Conservation (phyloP, 1,140 invertebrate genomes). For the Drosophila fuyamai region DNA sequence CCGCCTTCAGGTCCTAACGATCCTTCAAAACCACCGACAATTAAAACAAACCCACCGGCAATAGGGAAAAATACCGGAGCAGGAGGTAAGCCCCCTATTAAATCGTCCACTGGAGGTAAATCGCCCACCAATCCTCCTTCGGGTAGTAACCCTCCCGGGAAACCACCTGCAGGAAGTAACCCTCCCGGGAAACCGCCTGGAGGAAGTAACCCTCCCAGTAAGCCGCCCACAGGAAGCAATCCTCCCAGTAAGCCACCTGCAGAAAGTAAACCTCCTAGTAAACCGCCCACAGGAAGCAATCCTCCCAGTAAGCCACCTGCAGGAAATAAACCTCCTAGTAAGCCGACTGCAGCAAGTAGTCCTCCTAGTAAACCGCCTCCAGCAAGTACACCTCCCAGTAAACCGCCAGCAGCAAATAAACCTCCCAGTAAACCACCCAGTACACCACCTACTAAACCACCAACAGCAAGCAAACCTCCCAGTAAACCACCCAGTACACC, state of each 20-base stretch:
- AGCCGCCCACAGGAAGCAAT: not conserved
- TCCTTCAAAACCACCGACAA: not conserved
- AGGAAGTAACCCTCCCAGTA: not conserved
- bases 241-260: constrained; percentile 1
- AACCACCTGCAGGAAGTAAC: not conserved
- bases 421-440: too few species aligned
- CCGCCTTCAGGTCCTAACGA: not conserved
- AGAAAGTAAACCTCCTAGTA: not conserved
- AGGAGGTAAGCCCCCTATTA: not conserved
- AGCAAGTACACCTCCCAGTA: too few species aligned
- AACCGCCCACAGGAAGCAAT: not conserved
- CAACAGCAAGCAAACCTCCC: too few species aligned
- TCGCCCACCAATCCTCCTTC: not conserved
- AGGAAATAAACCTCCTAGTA: not conserved
- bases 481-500: too few species aligned
- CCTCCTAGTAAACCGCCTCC: not conserved
- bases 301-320: not conserved
- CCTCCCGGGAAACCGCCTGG: not conserved
- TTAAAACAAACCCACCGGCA: not conserved
- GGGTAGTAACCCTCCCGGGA: not conserved
- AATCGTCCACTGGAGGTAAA: not conserved
- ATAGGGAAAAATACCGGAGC: not conserved
- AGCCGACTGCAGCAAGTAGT: not conserved
- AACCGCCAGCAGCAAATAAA: too few species aligned
- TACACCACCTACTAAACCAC: too few species aligned